phyloP scores from a whole-genome alignment of 2,888 invertebrate species.

The Drosophila differens region DNA sequence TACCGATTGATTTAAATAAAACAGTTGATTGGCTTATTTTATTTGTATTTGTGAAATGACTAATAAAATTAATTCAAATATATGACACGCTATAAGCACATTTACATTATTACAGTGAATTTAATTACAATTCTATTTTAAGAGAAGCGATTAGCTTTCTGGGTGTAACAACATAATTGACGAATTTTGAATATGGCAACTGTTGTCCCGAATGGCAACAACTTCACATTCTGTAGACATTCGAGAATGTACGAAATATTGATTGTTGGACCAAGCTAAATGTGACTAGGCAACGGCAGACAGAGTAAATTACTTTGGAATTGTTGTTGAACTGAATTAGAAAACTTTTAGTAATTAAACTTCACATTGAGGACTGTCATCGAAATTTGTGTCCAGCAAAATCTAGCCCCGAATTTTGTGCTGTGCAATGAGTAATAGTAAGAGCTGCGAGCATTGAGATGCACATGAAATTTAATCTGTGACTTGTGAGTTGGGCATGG shows the following conservation, averaged over 20 bases:
- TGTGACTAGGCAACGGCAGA: no score
- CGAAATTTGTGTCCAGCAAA: background rate
- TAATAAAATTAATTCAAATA: background rate
- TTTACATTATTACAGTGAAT: background rate
- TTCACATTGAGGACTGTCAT: background rate
- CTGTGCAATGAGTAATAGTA: slow-evolving; percentile 12
- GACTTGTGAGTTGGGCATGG: slow-evolving; percentile 14
- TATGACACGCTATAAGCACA: background rate
- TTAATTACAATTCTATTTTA: background rate
- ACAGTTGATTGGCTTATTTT: background rate
- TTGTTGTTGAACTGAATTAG: background rate
- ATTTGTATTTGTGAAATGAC: background rate
- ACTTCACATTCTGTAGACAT: no score
- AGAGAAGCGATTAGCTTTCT: background rate
- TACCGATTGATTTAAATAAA: background rate
- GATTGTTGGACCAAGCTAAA: no score
- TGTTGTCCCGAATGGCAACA: background rate
- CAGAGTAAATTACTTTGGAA: background rate
- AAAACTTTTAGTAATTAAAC: background rate
- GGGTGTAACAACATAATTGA: background rate
- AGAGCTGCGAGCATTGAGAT: slow-evolving; percentile 13
- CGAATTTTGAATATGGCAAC: background rate
- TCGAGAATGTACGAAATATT: background rate
- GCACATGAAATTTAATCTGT: slow-evolving; percentile 27
- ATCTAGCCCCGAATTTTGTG: background rate